These are phyloP conservation scores for Botia almorhae DNA, from an alignment of 2,797 vertebrate species.

Conservation along the genomic window DNA sequence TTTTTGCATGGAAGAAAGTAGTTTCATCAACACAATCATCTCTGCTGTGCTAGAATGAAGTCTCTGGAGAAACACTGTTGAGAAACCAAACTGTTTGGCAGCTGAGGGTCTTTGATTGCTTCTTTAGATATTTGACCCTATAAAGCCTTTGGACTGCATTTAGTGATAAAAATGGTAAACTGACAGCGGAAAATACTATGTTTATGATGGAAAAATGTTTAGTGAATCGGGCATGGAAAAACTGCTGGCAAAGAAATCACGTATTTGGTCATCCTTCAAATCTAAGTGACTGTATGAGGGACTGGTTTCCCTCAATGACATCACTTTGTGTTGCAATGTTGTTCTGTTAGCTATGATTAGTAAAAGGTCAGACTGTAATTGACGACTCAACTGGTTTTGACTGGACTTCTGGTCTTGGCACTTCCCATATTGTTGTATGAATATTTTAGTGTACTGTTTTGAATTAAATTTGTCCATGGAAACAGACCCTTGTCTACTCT, in stretches of 20 bases:
- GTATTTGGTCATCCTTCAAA: conserved; percentile 6
- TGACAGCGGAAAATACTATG: conserved; percentile 13
- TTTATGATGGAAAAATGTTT: conserved; percentile 22
- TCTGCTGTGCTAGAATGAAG: background rate
- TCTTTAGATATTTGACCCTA: conserved; percentile 27
- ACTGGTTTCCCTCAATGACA: conserved; percentile 24
- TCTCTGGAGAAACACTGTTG: background rate
- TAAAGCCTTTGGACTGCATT: background rate
- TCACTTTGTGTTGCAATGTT: conserved; percentile 5
- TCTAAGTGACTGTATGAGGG: conserved; percentile 8
- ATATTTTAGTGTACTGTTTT: background rate
- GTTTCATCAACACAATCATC: background rate
- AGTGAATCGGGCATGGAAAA: conserved; percentile 29
- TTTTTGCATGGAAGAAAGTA: background rate
- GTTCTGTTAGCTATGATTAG: background rate
- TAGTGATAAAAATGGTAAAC: conserved; percentile 22
- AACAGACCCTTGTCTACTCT: background rate
- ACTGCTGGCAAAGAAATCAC: conserved; percentile 31
- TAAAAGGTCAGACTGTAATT: background rate
- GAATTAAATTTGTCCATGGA: background rate
- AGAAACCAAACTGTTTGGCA: conserved; percentile 22
- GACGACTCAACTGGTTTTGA: background rate
- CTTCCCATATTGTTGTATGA: background rate
- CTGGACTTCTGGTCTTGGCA: background rate
- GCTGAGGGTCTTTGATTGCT: conserved; percentile 18